These are phyloP conservation scores for Euwallacea fornicatus DNA, from an alignment of 1,140 invertebrate genomes.

Conservation along the genomic window DNA sequence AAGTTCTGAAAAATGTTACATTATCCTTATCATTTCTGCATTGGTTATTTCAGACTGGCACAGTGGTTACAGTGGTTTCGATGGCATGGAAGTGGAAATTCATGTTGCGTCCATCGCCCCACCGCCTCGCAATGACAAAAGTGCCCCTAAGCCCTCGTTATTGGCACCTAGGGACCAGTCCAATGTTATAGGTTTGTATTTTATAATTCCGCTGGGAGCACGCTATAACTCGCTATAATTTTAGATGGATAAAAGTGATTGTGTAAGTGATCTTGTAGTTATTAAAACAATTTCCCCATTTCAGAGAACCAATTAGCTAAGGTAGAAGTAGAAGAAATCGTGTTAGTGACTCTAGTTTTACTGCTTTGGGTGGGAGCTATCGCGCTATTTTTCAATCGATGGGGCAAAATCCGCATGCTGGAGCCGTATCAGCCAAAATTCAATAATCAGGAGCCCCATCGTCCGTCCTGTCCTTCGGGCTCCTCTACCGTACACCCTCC, in stretches of 20 bases:
- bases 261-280: too few relatives aligned
- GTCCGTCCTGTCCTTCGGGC: conserved; percentile 69
- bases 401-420: conserved; percentile 83
- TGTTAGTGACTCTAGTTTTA: conserved; percentile 74
- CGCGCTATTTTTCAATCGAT: conserved; percentile 79
- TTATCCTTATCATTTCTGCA: neutral
- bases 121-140: neutral
- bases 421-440: conserved; percentile 82
- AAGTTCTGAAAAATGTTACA: too few relatives aligned
- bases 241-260: too few relatives aligned
- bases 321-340: conserved; percentile 73
- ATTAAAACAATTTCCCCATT: neutral
- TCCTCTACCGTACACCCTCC: conserved; percentile 50
- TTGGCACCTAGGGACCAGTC: conserved; percentile 1
- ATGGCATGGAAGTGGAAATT: conserved; percentile 22
- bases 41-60: conserved; percentile 8
- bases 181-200: conserved; percentile 7
- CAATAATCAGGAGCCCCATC: conserved; percentile 65
- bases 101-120: neutral
- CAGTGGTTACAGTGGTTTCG: conserved; percentile 4
- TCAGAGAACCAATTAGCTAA: conserved; percentile 17
- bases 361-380: conserved; percentile 78
- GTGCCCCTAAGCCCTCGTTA: neutral
- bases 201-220: neutral
- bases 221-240: too few relatives aligned